phyloP scores from a whole-genome alignment of 2,888 invertebrate species.

The Rotaria socialis region DNA sequence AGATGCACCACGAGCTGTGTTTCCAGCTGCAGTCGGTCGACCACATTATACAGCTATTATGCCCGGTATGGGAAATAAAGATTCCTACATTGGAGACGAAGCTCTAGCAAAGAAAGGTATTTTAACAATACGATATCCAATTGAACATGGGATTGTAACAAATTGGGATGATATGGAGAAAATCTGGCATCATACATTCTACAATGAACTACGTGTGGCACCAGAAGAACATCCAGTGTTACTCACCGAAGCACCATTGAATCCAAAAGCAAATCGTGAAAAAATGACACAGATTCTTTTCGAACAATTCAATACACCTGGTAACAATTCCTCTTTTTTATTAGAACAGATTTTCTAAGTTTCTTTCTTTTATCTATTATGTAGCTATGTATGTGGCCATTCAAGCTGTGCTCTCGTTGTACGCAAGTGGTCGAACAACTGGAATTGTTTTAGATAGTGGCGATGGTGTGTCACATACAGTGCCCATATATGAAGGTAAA shows the following conservation, averaged over 20 bases:
- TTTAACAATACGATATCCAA: slow-evolving; percentile 53
- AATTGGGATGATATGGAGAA: slow-evolving; percentile 59
- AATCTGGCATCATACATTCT: slow-evolving; percentile 58
- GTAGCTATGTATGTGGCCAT: slow-evolving; percentile 71
- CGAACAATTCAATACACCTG: slow-evolving; percentile 79
- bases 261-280: slow-evolving; percentile 80
- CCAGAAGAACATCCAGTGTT: slow-evolving; percentile 77
- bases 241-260: slow-evolving; percentile 79
- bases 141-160: slow-evolving; percentile 55
- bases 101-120: slow-evolving; percentile 56
- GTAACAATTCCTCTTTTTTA: slow-evolving; percentile 54
- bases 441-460: slow-evolving; percentile 85
- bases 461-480: slow-evolving; percentile 87
- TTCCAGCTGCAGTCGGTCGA: slow-evolving; percentile 47
- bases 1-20: slow-evolving; percentile 46
- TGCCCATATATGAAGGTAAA: slow-evolving; percentile 78
- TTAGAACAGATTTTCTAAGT: too few relatives aligned
- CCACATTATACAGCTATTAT: slow-evolving; percentile 63
- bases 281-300: slow-evolving; percentile 72
- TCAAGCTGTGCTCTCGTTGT: slow-evolving; percentile 48
- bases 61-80: slow-evolving; percentile 86
- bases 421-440: slow-evolving; percentile 48
- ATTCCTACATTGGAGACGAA: slow-evolving; percentile 52
- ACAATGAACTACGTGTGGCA: slow-evolving; percentile 60
- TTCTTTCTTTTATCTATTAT: not conserved